Conservation (phyloP, 2,797 vertebrate species). For the Labroides dimidiatus region DNA sequence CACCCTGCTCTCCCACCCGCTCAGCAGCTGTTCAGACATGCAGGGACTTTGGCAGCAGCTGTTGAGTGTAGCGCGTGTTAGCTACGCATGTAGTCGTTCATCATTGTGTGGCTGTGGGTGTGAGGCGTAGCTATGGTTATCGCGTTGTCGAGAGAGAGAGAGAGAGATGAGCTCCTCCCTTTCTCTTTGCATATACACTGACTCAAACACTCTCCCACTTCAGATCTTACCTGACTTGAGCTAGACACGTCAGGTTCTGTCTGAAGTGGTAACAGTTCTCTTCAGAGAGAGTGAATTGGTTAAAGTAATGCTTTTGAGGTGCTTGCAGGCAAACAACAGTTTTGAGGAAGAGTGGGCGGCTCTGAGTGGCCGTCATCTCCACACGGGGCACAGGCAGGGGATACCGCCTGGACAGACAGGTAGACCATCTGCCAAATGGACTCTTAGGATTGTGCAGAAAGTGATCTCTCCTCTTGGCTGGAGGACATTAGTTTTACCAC, state of each 20-base stretch:
- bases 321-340: conserved; percentile 84
- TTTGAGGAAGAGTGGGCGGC: conserved; percentile 86
- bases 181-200: conserved; percentile 42
- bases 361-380: conserved; percentile 70
- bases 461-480: background rate
- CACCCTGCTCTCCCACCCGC: conserved; percentile 40
- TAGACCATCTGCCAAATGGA: conserved; percentile 52
- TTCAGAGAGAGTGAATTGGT: conserved; percentile 19
- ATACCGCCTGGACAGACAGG: conserved; percentile 67
- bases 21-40: conserved; percentile 78
- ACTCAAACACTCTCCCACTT: conserved; percentile 13
- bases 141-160: conserved; percentile 1
- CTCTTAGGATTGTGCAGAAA: background rate
- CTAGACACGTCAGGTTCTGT: conserved; percentile 33
- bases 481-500: background rate
- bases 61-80: conserved; percentile 28
- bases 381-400: conserved; percentile 62
- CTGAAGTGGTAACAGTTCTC: conserved; percentile 25
- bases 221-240: conserved; percentile 51
- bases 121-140: conserved; percentile 33
- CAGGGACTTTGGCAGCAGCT: conserved; percentile 69
- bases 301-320: conserved; percentile 86
- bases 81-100: conserved; percentile 38
- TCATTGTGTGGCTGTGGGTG: conserved; percentile 32
- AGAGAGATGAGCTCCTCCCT: conserved; percentile 65